phyloP scores from a whole-genome alignment of 2,888 invertebrate species.

The Beris morrisii region DNA sequence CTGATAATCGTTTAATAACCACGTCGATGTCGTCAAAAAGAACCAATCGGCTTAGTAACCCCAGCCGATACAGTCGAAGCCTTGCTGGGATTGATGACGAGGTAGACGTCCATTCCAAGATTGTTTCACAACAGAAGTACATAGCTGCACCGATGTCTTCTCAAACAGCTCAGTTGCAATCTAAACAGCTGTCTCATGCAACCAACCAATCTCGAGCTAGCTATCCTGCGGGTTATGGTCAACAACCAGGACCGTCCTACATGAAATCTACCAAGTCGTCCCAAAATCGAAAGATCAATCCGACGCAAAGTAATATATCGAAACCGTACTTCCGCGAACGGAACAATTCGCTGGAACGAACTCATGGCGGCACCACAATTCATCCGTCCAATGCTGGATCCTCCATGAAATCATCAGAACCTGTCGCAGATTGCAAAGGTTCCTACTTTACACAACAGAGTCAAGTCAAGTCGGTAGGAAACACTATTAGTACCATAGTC shows the following conservation, averaged over 20 bases:
- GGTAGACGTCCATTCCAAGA: too few species aligned
- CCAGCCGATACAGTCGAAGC: background rate
- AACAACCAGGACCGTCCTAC: too few species aligned
- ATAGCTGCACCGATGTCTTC: too few species aligned
- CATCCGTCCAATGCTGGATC: background rate
- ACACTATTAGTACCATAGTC: too few species aligned
- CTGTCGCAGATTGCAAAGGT: background rate
- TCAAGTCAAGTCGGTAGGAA: background rate
- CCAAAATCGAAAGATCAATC: too few species aligned
- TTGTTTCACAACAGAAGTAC: too few species aligned
- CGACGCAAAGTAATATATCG: background rate
- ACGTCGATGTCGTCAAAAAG: constrained; percentile 4
- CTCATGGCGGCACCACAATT: constrained; percentile 9
- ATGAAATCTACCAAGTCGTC: too few species aligned
- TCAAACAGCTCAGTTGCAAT: too few species aligned
- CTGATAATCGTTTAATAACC: background rate
- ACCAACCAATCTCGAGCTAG: too few species aligned
- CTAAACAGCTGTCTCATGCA: too few species aligned
- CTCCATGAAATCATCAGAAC: background rate
- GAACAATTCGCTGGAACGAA: constrained; percentile 1
- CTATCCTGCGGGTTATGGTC: too few species aligned
- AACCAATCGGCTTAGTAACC: background rate
- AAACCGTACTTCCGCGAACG: constrained; percentile 1
- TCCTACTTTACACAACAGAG: background rate
- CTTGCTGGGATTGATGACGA: too few species aligned